phyloP scores from a whole-genome alignment of 2,888 invertebrate species.

The Coelogynopora nodosa region DNA sequence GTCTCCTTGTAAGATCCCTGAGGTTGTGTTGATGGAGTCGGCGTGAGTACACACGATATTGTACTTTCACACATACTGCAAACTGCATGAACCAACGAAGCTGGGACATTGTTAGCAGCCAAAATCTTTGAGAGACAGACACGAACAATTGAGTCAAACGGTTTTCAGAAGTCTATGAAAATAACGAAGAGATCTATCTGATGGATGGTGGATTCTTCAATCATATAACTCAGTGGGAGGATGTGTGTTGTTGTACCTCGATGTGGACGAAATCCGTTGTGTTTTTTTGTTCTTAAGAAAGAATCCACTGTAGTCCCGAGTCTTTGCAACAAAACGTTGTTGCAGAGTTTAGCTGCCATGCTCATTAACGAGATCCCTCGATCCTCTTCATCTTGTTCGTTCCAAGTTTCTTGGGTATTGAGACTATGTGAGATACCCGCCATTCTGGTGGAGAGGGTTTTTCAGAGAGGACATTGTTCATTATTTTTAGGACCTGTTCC shows the following conservation, averaged over 20 bases:
- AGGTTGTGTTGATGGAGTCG: background rate
- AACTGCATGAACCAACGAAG: background rate
- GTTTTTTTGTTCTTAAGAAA: background rate
- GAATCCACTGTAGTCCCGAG: background rate
- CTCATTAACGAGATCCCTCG: background rate
- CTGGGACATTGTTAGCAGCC: background rate
- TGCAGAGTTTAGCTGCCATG: background rate
- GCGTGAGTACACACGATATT: background rate
- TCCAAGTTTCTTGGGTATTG: background rate
- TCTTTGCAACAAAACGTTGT: background rate
- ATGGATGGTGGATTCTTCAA: background rate
- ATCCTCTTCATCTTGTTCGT: background rate
- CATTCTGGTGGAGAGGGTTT: background rate
- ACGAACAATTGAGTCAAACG: background rate
- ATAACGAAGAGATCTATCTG: background rate
- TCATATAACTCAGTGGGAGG: background rate
- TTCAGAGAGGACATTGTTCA: background rate
- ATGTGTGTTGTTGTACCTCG: background rate
- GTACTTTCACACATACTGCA: background rate
- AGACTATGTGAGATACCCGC: background rate
- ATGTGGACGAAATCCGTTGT: background rate
- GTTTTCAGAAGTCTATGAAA: background rate
- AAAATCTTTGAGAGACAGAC: background rate
- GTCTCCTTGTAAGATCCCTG: background rate
- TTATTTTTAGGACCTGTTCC: background rate